Conservation (phyloP, 2,888 invertebrate species). For the Nomada lathburiana region DNA sequence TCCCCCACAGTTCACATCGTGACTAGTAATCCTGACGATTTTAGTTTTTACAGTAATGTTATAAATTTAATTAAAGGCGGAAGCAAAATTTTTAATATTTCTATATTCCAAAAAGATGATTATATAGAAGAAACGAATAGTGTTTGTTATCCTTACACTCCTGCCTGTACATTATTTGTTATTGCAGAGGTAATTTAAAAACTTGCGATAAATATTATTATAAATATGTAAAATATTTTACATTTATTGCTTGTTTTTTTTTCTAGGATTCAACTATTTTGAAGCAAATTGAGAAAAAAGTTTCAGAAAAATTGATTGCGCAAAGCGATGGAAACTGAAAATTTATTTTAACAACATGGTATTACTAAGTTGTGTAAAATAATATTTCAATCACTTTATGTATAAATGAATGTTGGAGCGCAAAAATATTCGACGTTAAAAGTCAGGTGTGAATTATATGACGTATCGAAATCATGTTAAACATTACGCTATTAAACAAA, state of each 20-base stretch:
- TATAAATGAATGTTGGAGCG: neutral
- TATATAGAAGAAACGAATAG: slow-evolving; percentile 63
- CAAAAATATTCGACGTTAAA: neutral
- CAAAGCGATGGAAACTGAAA: neutral
- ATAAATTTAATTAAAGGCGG: slow-evolving; percentile 76
- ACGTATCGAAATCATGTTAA: neutral
- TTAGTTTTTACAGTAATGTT: slow-evolving; percentile 71
- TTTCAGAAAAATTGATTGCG: slow-evolving; percentile 1
- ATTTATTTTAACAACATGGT: neutral
- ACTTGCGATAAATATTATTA: neutral
- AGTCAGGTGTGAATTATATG: neutral
- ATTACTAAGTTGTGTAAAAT: neutral
- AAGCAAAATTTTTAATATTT: slow-evolving; percentile 71
- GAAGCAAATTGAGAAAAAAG: slow-evolving; percentile 39
- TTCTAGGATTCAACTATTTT: slow-evolving; percentile 44
- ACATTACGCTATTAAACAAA: slow-evolving; percentile 3
- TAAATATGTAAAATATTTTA: neutral
- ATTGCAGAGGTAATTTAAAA: slow-evolving; percentile 63
- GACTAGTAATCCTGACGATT: slow-evolving; percentile 59
- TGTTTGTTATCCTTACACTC: slow-evolving; percentile 63
- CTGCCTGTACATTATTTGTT: slow-evolving; percentile 73
- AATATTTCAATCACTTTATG: neutral
- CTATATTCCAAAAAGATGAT: slow-evolving; percentile 61
- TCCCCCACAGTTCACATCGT: slow-evolving; percentile 76
- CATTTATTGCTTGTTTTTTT: neutral